These are phyloP conservation scores for Zosterops lateralis DNA, from an alignment of 2,113 vertebrate species.

Conservation along the genomic window DNA sequence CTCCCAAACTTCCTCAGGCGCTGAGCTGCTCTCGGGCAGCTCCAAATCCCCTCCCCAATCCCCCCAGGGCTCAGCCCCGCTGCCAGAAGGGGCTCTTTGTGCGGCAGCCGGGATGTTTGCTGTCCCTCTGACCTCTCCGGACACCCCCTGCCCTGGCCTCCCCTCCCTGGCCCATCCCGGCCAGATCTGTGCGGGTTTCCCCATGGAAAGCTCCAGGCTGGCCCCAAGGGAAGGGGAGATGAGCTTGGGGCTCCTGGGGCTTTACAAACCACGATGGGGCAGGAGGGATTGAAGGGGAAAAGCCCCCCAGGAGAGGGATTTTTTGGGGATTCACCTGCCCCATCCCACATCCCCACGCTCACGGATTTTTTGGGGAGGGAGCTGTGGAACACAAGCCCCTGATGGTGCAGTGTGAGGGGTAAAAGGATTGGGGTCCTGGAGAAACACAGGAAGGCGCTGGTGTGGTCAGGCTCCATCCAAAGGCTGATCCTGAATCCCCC, in stretches of 20 bases:
- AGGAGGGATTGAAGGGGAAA: rapidly evolving
- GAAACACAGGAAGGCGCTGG: neutral
- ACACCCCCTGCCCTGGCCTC: neutral
- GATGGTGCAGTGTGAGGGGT: neutral
- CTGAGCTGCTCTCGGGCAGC: neutral
- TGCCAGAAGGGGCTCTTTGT: neutral
- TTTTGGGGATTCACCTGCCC: no score
- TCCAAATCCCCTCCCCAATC: neutral
- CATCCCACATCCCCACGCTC: no score
- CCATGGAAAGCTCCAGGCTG: neutral
- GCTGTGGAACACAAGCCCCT: neutral
- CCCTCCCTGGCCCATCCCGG: neutral
- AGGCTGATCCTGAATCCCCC: neutral
- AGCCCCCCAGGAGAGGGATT: neutral
- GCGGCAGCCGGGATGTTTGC: neutral
- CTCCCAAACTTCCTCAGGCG: neutral
- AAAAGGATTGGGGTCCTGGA: rapidly evolving
- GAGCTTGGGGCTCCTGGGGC: rapidly evolving
- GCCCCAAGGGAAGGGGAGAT: neutral
- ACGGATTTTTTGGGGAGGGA: neutral
- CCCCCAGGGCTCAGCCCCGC: neutral
- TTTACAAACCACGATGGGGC: rapidly evolving
- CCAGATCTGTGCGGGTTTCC: neutral
- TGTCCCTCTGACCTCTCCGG: neutral
- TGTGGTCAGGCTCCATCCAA: neutral